Evolutionary conservation across 2,113 vertebrate species (phyloP).

Genomic region (Platichthys flesus): DNA sequence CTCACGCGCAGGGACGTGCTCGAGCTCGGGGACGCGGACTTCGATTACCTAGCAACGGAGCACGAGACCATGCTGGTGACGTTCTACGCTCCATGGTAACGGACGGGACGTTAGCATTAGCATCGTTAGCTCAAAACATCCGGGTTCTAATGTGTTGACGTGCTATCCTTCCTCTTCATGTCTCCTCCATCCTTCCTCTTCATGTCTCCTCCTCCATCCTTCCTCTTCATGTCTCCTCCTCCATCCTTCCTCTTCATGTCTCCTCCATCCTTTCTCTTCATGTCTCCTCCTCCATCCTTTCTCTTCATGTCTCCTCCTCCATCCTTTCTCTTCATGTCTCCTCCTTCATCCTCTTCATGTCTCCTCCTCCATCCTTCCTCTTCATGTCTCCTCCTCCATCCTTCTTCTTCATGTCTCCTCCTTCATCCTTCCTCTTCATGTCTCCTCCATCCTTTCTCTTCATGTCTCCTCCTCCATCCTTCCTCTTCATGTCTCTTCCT

Average conservation of each 20-base stretch:
- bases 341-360: no score
- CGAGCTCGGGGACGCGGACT: slow-evolving; percentile 79
- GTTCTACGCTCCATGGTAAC: slow-evolving; percentile 84
- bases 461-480: no score
- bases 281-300: not conserved
- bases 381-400: not conserved
- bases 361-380: not conserved
- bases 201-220: not conserved
- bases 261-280: not conserved
- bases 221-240: not conserved
- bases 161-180: not conserved
- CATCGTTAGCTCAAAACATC: not conserved
- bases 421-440: no score
- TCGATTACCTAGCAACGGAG: slow-evolving; percentile 77
- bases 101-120: not conserved
- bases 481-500: no score
- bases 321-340: no score
- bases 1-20: slow-evolving; percentile 68
- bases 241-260: not conserved
- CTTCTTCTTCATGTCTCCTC: not conserved
- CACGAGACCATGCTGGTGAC: slow-evolving; percentile 83
- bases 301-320: not conserved
- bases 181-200: no score
- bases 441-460: no score
- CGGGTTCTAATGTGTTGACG: not conserved